A percentile compares a stretch with the other conserved stretches of the same genome.
These are phyloP conservation scores for Agrypnia vestita DNA, from an alignment of 1,140 invertebrate species.

Conservation along the genomic window DNA sequence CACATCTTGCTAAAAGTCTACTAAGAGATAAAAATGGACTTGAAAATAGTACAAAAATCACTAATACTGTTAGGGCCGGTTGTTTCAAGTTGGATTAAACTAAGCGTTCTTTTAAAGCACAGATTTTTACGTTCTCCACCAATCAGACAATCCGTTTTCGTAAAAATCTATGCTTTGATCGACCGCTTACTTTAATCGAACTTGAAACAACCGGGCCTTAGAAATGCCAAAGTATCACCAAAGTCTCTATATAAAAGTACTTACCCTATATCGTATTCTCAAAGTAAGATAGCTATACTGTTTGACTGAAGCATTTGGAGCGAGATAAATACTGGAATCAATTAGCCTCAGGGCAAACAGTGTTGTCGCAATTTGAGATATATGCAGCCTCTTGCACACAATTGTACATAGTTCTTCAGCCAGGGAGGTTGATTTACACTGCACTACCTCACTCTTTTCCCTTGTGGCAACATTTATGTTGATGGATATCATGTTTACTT, in stretches of 20 bases:
- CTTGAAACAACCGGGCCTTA: too few relatives aligned
- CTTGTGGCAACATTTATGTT: constrained; percentile 35
- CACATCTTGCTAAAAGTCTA: too few relatives aligned
- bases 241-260: constrained; percentile 25
- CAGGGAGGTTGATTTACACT: background rate
- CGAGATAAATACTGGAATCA: constrained; percentile 78
- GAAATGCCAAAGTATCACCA: too few relatives aligned
- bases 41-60: too few relatives aligned
- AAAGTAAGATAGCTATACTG: constrained; percentile 79
- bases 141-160: too few relatives aligned
- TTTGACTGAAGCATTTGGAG: constrained; percentile 74
- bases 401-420: constrained; percentile 82
- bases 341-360: constrained; percentile 82
- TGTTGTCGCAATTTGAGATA: constrained; percentile 83
- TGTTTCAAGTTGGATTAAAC: too few relatives aligned
- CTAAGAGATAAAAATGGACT: too few relatives aligned
- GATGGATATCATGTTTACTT: constrained; percentile 10
- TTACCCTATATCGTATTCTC: constrained; percentile 84
- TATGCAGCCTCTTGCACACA: constrained; percentile 79
- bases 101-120: too few relatives aligned
- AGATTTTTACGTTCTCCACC: too few relatives aligned
- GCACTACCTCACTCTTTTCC: constrained; percentile 20
- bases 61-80: too few relatives aligned
- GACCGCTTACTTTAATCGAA: too few relatives aligned
- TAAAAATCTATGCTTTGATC: too few relatives aligned